These are phyloP conservation scores for Drosophila greeni DNA, from an alignment of 2,888 invertebrate species.

Conservation along the genomic window DNA sequence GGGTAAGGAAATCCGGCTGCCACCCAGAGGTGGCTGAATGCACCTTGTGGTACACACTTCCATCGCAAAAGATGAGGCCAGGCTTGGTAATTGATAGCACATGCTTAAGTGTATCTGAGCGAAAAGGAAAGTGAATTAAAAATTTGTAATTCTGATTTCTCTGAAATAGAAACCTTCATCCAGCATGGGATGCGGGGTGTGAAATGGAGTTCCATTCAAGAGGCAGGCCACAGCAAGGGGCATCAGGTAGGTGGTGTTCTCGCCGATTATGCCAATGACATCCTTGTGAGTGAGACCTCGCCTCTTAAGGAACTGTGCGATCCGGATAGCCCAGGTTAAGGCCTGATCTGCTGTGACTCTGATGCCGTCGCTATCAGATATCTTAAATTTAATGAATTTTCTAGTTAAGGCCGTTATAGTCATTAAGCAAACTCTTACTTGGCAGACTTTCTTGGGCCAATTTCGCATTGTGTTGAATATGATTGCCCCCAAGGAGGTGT, in stretches of 20 bases:
- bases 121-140: neutral
- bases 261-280: constrained; percentile 66
- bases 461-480: constrained; percentile 58
- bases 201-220: constrained; percentile 64
- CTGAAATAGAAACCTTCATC: constrained; percentile 48
- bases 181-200: constrained; percentile 62
- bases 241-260: constrained; percentile 66
- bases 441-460: constrained; percentile 62
- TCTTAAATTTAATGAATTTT: constrained; percentile 35
- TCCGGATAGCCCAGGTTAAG: constrained; percentile 62
- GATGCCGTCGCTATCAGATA: constrained; percentile 62
- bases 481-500: constrained; percentile 57
- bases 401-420: neutral
- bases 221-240: constrained; percentile 69
- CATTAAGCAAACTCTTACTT: constrained; percentile 41
- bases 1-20: constrained; percentile 45
- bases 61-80: constrained; percentile 55
- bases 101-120: constrained; percentile 42
- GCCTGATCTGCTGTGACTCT: constrained; percentile 61
- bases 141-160: neutral
- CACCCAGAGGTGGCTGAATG: constrained; percentile 43
- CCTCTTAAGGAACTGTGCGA: constrained; percentile 63
- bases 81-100: constrained; percentile 53
- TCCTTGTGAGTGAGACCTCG: constrained; percentile 66
- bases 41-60: constrained; percentile 44